A percentile compares a stretch with the other conserved stretches of the same genome.
These are phyloP conservation scores for Yoshiicerus persimilis DNA, from an alignment of 1,140 invertebrate species.

Conservation along the genomic window DNA sequence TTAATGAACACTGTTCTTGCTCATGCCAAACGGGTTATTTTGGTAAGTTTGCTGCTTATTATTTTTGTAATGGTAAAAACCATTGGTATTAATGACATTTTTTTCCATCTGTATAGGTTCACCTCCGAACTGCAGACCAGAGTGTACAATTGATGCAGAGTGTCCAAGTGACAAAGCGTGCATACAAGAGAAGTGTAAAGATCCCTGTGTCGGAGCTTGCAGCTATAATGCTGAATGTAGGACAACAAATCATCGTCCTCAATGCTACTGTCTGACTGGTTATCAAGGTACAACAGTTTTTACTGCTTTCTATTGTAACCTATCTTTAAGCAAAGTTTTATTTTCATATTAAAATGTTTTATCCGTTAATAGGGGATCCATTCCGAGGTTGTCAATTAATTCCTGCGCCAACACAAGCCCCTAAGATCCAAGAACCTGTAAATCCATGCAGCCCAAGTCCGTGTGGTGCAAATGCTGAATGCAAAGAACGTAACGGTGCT, in stretches of 20 bases:
- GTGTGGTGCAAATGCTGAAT: slow-evolving; percentile 61
- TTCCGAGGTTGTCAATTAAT: slow-evolving; percentile 68
- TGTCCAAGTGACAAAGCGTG: slow-evolving; percentile 74
- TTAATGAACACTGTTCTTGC: slow-evolving; percentile 77
- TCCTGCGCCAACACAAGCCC: slow-evolving; percentile 54
- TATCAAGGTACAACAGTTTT: slow-evolving; percentile 60
- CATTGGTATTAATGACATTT: too few relatives aligned
- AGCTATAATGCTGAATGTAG: slow-evolving; percentile 72
- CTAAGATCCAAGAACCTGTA: slow-evolving; percentile 59
- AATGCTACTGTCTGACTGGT: slow-evolving; percentile 66
- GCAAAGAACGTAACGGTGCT: not conserved
- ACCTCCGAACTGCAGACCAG: slow-evolving; percentile 57
- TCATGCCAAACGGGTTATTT: slow-evolving; percentile 52
- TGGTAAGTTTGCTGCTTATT: too few relatives aligned
- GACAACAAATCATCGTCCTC: slow-evolving; percentile 65
- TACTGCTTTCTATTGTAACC: too few relatives aligned
- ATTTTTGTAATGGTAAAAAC: too few relatives aligned
- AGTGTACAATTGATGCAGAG: slow-evolving; percentile 59
- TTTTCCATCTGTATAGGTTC: too few relatives aligned
- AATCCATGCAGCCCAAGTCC: slow-evolving; percentile 64
- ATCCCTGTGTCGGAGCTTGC: slow-evolving; percentile 60
- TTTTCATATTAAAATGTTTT: too few relatives aligned
- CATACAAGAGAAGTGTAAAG: slow-evolving; percentile 69
- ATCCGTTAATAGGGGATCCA: too few relatives aligned
- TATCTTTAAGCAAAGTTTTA: too few relatives aligned